Conservation (phyloP, 2,113 vertebrate species). For the Brachirus orientalis region DNA sequence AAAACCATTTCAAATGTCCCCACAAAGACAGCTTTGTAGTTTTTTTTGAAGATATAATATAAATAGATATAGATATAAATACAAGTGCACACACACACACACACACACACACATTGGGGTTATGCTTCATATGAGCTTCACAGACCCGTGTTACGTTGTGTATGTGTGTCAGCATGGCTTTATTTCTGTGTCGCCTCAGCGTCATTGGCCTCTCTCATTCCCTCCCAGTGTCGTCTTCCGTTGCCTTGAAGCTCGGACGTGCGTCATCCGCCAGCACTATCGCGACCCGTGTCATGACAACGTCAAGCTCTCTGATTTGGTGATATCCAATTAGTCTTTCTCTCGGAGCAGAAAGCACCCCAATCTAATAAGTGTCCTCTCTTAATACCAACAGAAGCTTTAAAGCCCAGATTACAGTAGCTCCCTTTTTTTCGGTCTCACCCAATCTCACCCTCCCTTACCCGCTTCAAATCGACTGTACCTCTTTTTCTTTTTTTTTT, state of each 20-base stretch:
- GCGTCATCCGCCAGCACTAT: conserved; percentile 19
- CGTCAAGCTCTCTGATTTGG: conserved; percentile 52
- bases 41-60: too few species aligned
- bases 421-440: neutral
- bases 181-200: conserved; percentile 4
- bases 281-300: conserved; percentile 31
- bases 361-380: conserved; percentile 58
- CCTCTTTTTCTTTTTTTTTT: conserved; percentile 8
- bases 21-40: too few species aligned
- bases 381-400: conserved; percentile 57
- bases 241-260: conserved; percentile 16
- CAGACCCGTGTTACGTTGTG: neutral
- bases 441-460: neutral
- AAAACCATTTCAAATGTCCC: too few species aligned
- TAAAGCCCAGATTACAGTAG: conserved; percentile 64
- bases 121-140: too few species aligned
- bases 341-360: conserved; percentile 37
- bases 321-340: conserved; percentile 73
- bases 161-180: neutral
- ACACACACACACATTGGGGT: too few species aligned
- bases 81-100: too few species aligned
- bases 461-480: neutral
- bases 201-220: conserved; percentile 14
- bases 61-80: too few species aligned
- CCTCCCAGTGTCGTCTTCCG: conserved; percentile 22